These are phyloP conservation scores for Rhopilema esculentum DNA, from an alignment of 30 jellyfish, hydroid and myxozoan species.

Conservation along the genomic window DNA sequence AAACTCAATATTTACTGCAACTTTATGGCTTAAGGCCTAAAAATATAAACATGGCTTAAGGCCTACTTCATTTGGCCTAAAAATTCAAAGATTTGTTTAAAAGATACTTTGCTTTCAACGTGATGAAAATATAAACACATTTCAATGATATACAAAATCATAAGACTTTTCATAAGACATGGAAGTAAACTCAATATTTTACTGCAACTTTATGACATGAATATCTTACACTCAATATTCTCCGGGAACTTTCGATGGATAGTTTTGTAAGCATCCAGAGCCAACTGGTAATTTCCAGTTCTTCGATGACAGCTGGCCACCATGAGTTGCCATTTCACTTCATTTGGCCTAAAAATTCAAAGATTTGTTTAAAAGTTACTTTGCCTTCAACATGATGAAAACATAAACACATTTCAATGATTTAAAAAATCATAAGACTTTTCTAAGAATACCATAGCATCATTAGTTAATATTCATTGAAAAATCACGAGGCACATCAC, in stretches of 20 bases:
- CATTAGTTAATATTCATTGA: too few relatives aligned
- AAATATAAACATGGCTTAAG: slow-evolving; percentile 73
- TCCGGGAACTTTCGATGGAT: slow-evolving; percentile 93
- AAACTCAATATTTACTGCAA: not conserved
- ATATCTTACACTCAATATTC: slow-evolving; percentile 82
- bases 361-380: not conserved
- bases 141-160: not conserved
- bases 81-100: not conserved
- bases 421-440: not conserved
- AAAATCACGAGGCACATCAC: too few relatives aligned
- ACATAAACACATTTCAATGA: too few relatives aligned
- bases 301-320: slow-evolving; percentile 94
- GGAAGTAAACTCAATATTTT: not conserved
- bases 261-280: slow-evolving; percentile 89
- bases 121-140: not conserved
- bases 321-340: slow-evolving; percentile 96
- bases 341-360: slow-evolving; percentile 79
- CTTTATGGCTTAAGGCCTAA: too few relatives aligned
- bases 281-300: slow-evolving; percentile 93
- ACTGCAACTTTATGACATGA: not conserved
- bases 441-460: too few relatives aligned
- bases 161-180: not conserved
- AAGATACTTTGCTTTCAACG: not conserved
- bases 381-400: not conserved
- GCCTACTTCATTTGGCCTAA: slow-evolving; percentile 93